These are phyloP conservation scores for Tetragonisca angustula DNA, from an alignment of 2,888 invertebrate species.

Conservation along the genomic window DNA sequence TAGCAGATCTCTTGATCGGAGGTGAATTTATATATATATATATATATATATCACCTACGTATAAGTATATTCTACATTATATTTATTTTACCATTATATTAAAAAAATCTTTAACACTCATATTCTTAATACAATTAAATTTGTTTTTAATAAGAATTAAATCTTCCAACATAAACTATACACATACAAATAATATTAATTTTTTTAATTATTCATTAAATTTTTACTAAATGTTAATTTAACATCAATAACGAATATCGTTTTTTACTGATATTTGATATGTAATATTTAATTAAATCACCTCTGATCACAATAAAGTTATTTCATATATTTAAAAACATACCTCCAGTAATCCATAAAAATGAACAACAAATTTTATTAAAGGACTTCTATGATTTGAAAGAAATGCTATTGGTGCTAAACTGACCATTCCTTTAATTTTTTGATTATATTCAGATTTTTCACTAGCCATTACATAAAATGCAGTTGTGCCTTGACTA, in stretches of 20 bases:
- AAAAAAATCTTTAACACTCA: not conserved
- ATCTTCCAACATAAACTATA: not conserved
- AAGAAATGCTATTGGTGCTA: slow-evolving; percentile 83
- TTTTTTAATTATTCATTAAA: not conserved
- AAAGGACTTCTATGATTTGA: slow-evolving; percentile 81
- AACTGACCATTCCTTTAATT: slow-evolving; percentile 80
- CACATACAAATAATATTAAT: not conserved
- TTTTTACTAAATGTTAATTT: not conserved
- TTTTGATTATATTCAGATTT: slow-evolving; percentile 82
- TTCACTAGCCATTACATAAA: slow-evolving; percentile 82
- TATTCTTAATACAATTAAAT: not conserved
- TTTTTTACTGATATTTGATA: not conserved
- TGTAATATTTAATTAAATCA: slow-evolving; percentile 12
- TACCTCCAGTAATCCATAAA: slow-evolving; percentile 80
- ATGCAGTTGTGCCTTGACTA: slow-evolving; percentile 86
- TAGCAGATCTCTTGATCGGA: slow-evolving; percentile 18
- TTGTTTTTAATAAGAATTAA: not conserved
- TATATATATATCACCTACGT: not conserved
- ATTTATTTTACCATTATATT: not conserved
- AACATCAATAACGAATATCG: no score
- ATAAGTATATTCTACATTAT: not conserved
- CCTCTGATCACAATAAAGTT: slow-evolving; percentile 37
- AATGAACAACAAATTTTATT: slow-evolving; percentile 77
- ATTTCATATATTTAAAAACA: slow-evolving; percentile 21
- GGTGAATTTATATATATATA: slow-evolving; percentile 23